Percentiles rank a stretch among this genome's conserved stretches.
phyloP scores from a whole-genome alignment of 2,888 invertebrate genomes.

The Scaptomyza cyrtandrae region DNA sequence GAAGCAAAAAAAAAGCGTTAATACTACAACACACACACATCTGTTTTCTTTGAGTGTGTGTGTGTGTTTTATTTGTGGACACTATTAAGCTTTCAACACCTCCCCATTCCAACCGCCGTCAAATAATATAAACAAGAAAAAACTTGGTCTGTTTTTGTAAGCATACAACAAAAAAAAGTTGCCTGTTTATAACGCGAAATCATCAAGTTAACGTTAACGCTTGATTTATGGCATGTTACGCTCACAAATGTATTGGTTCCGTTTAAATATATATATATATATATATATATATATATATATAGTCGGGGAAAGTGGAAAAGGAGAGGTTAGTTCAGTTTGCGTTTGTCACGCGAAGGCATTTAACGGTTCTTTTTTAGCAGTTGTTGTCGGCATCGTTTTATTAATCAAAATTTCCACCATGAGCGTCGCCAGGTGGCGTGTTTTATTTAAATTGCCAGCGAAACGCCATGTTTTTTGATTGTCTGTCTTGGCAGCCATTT shows the following conservation, averaged over 20 bases:
- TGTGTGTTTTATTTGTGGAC: slow-evolving; percentile 56
- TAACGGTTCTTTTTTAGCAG: slow-evolving; percentile 46
- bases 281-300: too few species aligned
- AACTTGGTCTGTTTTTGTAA: slow-evolving; percentile 32
- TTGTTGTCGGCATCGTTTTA: slow-evolving; percentile 58
- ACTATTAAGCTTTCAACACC: slow-evolving; percentile 65
- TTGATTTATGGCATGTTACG: slow-evolving; percentile 73
- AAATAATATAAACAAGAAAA: slow-evolving; percentile 59
- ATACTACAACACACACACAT: slow-evolving; percentile 44
- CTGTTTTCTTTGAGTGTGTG: slow-evolving; percentile 3
- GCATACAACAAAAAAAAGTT: slow-evolving; percentile 58
- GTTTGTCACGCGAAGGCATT: slow-evolving; percentile 77
- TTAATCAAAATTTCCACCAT: slow-evolving; percentile 64
- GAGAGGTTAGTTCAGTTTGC: slow-evolving; percentile 52
- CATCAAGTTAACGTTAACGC: slow-evolving; percentile 75
- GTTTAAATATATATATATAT: slow-evolving; percentile 52
- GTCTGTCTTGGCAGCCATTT: slow-evolving; percentile 43
- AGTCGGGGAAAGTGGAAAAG: neutral
- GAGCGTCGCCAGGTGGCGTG: slow-evolving; percentile 54
- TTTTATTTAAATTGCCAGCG: slow-evolving; percentile 69
- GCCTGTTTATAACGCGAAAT: slow-evolving; percentile 78
- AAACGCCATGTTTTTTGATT: slow-evolving; percentile 56
- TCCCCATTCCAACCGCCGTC: neutral
- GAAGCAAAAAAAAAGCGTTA: slow-evolving; percentile 55
- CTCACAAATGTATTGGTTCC: slow-evolving; percentile 76